phyloP scores from a whole-genome alignment of 1,140 invertebrate genomes.

The Acromyrmex echinatior region DNA sequence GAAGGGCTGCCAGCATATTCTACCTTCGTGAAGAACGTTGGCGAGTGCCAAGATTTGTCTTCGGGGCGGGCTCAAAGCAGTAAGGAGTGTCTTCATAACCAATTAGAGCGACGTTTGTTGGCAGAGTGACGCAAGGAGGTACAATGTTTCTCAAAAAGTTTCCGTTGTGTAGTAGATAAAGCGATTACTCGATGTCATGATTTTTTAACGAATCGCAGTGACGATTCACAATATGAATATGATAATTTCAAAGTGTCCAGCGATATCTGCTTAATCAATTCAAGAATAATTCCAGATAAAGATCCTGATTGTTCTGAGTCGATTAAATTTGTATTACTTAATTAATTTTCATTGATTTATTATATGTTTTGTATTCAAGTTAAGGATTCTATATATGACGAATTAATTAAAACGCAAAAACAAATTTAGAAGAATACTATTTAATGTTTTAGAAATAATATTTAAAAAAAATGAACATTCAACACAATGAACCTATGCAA shows the following conservation, averaged over 20 bases:
- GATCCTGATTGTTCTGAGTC: no score
- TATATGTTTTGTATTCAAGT: no score
- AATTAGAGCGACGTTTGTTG: conserved; percentile 40
- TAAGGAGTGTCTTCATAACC: conserved; percentile 32
- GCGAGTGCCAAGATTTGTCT: conserved; percentile 35
- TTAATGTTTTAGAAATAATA: no score
- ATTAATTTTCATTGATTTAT: no score
- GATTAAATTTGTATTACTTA: no score
- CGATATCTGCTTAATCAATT: no score
- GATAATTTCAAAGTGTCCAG: background rate
- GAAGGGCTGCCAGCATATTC: conserved; percentile 40
- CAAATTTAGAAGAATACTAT: no score
- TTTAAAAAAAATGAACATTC: no score
- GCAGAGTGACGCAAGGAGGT: conserved; percentile 10
- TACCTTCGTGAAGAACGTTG: conserved; percentile 13
- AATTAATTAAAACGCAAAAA: no score
- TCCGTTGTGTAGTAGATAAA: background rate
- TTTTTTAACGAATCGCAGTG: background rate
- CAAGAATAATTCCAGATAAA: no score
- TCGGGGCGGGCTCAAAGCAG: conserved; percentile 43
- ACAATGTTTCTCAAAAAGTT: background rate
- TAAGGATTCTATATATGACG: no score
- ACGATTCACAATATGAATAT: background rate
- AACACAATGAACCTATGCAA: no score
- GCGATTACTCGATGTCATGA: background rate